Conservation (phyloP, 2,113 vertebrate species). For the Bettongia penicillata region DNA sequence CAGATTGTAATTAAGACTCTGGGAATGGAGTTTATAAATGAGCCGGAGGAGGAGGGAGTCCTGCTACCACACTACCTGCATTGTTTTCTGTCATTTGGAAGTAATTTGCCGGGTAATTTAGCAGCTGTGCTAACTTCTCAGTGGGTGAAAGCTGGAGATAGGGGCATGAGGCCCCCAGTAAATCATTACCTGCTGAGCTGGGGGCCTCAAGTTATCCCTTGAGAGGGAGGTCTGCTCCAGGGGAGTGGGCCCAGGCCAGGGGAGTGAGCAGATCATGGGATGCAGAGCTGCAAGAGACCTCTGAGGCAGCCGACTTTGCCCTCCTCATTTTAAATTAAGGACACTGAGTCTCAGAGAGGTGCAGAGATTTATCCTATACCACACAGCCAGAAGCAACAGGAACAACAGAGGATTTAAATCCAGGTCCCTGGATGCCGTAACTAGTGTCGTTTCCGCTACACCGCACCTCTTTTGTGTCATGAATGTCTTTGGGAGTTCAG, state of each 20-base stretch:
- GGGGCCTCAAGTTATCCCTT: background rate
- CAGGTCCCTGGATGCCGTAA: background rate
- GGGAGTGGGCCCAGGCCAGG: background rate
- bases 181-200: background rate
- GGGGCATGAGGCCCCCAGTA: background rate
- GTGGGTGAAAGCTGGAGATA: constrained; percentile 1
- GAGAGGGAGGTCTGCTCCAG: background rate
- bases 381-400: background rate
- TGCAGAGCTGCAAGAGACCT: background rate
- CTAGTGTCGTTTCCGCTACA: background rate
- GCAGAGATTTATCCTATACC: background rate
- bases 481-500: background rate
- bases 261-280: background rate
- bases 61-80: background rate
- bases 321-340: background rate
- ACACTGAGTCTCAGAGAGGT: background rate
- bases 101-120: constrained; percentile 14
- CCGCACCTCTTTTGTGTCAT: background rate
- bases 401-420: background rate
- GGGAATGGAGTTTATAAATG: background rate
- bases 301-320: background rate
- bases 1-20: constrained; percentile 12
- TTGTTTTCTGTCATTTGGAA: constrained; percentile 25
- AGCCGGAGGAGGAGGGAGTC: background rate
- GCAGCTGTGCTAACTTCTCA: constrained; percentile 6